Base-by-base conservation (phyloP, 2,888 invertebrate genomes). In the Brachyptera risi region DNA sequence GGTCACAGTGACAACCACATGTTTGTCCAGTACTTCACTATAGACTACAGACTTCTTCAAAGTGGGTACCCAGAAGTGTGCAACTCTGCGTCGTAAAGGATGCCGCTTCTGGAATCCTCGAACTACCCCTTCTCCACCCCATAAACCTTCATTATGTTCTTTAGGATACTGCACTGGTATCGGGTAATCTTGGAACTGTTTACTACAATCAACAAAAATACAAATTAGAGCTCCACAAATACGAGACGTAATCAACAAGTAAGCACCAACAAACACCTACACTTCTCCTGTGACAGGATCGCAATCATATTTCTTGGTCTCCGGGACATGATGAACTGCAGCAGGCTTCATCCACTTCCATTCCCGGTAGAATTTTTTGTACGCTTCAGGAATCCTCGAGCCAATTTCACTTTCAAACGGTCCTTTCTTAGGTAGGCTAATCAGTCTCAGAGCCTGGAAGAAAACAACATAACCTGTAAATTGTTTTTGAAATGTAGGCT, bases 81-180 rank as follows among this genome's bases (percentile, higher is more conserved):
- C 90, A 0, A 88, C 84, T 69, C 93, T 82, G 61, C 86, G 80
- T 57, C 77, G 77, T 1, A 74, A 75, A 2, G 76, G 78, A 57
- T 80, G 75, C 50, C 83, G 81, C 70, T 88, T 88, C 71, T 84
- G 82, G 71, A 89, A 92, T 54, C 96, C 98, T 79, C 92, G 88
- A 21, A 99, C 78, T 0, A 98, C 82, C 31, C 88, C 93, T 79
- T 99, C 99, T 7, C 98, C 98, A 65, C 96, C 98, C 97, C 97
- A 98, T 66, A 99, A 79, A 31, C 96, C 96, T 47, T 84, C 71
- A 72, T 96, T 79, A 60, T 87, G 79, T 77, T 97, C 92, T 38
- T 82, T 78, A 0, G 96, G 91, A 73, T 84, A 88, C 65, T 83
- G 82, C 1, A 95, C 71, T 1, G 89, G 90, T 27, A 97, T 75